Evolutionary conservation across 2,888 invertebrate species (phyloP), one percentile per base, ranked within the genome.

Genomic region (Congeria kusceri): DNA sequence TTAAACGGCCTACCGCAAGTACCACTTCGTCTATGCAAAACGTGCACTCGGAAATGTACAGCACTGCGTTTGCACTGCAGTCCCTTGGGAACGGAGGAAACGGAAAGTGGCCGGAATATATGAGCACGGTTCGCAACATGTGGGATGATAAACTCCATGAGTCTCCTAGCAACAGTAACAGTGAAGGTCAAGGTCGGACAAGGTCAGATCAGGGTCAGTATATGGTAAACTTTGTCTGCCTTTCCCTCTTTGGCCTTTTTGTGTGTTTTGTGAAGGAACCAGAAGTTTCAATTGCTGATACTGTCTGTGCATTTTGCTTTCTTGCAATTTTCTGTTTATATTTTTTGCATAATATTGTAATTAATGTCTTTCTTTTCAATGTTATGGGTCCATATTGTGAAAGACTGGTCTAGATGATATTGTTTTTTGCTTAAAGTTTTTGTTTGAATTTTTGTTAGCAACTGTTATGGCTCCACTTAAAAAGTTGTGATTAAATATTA

Each of bases 61-160:
- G 88, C 84, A 92, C 93, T 18, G 89, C 91, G 63, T 92, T 92
- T 85, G 92, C 92, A 29, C 88, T 93, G 15, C 92, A 92, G 69
- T 89, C 91, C 9, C 89, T 92, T 28, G 88, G 89, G 67, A 86
- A 89, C 66, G 88, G 87, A 56, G 83, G 77, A 29, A 53, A 53
- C 25, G 82, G 84, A 28, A 85, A 85, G 29, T 87, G 87, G 85
- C 81, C 81, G 4, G 73, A 80, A n/a, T 93, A 93, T 81, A 77
- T 91, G 32, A 91, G 86, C 58, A 89, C 89, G 70, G 92, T 93
- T 15, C 83, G 92, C 57, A 87, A 88, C 25, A 87, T 93, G 84
- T 91, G 91, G 89, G 93, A 92, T 80, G 90, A 86, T 59, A 87
- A 88, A 69, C 81, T 86, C 74, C 64, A 77, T 67, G 39, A 39